Evolutionary conservation across 2,797 vertebrate genomes (phyloP).

Genomic region (Liparis tanakae): DNA sequence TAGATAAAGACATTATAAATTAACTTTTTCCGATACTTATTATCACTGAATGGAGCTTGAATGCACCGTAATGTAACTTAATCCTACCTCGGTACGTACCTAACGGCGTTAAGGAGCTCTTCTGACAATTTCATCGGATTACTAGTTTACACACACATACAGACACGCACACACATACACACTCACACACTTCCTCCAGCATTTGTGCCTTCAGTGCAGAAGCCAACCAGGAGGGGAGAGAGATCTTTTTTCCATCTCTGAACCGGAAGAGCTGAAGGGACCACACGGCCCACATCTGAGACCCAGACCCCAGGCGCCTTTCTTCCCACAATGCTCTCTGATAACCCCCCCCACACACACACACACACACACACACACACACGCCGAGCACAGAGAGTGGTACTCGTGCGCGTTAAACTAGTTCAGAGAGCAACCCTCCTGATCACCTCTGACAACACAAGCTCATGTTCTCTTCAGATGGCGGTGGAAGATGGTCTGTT

Average conservation of each 20-base stretch:
- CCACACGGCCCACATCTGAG: constrained; percentile 78
- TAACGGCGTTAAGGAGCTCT: background rate
- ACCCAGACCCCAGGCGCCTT: constrained; percentile 60
- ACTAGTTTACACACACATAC: background rate
- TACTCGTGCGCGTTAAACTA: constrained; percentile 64
- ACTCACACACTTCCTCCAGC: constrained; percentile 6
- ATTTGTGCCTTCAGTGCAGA: constrained; percentile 62
- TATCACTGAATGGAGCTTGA: too few relatives aligned
- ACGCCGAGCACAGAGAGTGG: constrained; percentile 46
- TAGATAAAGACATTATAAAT: too few relatives aligned
- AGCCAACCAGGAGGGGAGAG: constrained; percentile 54
- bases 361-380: constrained; percentile 4
- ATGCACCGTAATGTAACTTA: too few relatives aligned
- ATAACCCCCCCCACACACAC: background rate
- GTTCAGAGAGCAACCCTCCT: constrained; percentile 58
- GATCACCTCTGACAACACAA: constrained; percentile 66
- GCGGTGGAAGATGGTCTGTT: constrained; percentile 65
- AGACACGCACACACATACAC: constrained; percentile 10
- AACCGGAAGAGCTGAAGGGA: constrained; percentile 60
- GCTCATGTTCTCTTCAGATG: constrained; percentile 66
- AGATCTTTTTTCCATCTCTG: constrained; percentile 62
- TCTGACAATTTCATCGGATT: background rate
- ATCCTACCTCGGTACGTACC: too few relatives aligned
- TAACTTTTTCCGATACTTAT: too few relatives aligned
- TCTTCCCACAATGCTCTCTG: constrained; percentile 61